These are phyloP conservation scores for Ivindomyrus marchei DNA, from an alignment of 2,113 vertebrate species.

Conservation along the genomic window DNA sequence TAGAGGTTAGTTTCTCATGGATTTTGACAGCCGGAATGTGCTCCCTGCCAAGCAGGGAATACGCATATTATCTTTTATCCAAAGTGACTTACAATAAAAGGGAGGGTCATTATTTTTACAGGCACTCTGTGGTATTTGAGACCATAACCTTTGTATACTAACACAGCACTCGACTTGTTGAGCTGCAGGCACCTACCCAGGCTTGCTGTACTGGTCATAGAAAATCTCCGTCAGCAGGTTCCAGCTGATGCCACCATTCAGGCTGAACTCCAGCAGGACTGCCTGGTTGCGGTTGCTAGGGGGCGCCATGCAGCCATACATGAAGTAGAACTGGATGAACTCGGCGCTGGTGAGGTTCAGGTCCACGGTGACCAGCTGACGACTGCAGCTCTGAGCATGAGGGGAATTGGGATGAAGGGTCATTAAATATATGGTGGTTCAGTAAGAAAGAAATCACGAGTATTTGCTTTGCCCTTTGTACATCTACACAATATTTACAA, in stretches of 20 bases:
- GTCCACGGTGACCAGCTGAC: conserved; percentile 87
- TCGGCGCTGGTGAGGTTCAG: conserved; percentile 91
- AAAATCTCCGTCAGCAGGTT: conserved; percentile 90
- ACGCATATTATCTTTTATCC: not conserved
- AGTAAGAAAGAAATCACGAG: not conserved
- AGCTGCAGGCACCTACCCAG: conserved; percentile 66
- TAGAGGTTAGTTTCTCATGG: not conserved
- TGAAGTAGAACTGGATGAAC: conserved; percentile 98
- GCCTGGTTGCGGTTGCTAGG: conserved; percentile 91
- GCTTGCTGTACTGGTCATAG: conserved; percentile 95
- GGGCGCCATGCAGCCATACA: conserved; percentile 93
- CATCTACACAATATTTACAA: not conserved
- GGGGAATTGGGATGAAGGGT: not conserved
- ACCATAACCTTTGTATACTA: not conserved
- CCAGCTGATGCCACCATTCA: conserved; percentile 94
- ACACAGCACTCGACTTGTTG: not conserved
- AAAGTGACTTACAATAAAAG: not conserved
- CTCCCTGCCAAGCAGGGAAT: not conserved
- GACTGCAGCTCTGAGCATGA: conserved; percentile 75
- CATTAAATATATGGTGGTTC: not conserved
- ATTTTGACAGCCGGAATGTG: not conserved
- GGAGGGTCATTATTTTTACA: not conserved
- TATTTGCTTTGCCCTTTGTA: not conserved
- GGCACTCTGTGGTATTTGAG: not conserved
- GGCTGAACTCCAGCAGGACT: conserved; percentile 90